phyloP scores from a whole-genome alignment of 2,888 invertebrate genomes.

The Elgonia sp. region DNA sequence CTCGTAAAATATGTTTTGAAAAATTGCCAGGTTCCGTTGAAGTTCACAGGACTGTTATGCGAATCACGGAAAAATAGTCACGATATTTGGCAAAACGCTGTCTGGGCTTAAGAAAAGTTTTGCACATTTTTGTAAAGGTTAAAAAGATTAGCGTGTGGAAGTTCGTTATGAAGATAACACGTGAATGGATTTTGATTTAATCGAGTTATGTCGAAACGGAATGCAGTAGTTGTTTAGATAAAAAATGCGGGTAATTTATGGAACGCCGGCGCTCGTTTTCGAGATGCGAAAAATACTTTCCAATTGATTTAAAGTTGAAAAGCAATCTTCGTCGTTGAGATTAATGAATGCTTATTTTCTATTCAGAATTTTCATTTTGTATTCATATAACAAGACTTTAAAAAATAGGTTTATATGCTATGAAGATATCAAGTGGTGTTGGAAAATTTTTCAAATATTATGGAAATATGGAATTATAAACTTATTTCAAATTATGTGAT shows the following conservation, averaged over 20 bases:
- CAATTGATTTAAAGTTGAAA: conserved; percentile 10
- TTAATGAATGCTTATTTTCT: conserved; percentile 17
- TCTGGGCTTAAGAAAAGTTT: conserved; percentile 21
- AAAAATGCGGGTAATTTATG: conserved; percentile 36
- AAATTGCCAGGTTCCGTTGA: conserved; percentile 28
- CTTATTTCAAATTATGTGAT: neutral
- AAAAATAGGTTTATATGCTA: neutral
- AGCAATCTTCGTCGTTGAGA: conserved; percentile 26
- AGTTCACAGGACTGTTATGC: conserved; percentile 7
- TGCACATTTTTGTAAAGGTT: neutral
- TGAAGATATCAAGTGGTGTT: neutral
- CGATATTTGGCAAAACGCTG: conserved; percentile 39
- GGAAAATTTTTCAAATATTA: neutral
- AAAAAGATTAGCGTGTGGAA: conserved; percentile 22
- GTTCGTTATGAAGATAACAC: neutral
- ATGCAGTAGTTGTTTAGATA: conserved; percentile 13
- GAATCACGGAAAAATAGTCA: conserved; percentile 22
- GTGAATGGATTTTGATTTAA: conserved; percentile 5
- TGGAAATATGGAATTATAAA: neutral
- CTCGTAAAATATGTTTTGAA: conserved; percentile 41
- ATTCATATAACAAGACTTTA: neutral
- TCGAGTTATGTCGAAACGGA: neutral
- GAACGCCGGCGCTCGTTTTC: conserved; percentile 24
- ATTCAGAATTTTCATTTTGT: neutral
- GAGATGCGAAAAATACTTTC: conserved; percentile 21